These are phyloP conservation scores for Thysanoteuthis rhombus DNA, from an alignment of 2,888 invertebrate species.

Conservation along the genomic window DNA sequence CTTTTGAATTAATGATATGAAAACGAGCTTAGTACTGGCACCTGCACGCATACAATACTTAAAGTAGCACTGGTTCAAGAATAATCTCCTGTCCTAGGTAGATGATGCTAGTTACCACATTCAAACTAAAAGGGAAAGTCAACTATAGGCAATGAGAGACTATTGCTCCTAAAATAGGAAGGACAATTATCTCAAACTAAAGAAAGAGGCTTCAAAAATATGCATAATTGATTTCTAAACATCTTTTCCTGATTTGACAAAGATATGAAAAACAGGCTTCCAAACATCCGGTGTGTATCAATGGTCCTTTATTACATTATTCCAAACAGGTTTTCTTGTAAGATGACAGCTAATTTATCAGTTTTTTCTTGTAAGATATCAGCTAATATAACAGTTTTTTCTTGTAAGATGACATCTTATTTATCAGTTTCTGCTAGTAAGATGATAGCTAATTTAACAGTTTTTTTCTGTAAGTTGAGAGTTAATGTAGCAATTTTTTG, in stretches of 20 bases:
- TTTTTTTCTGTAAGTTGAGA: no score
- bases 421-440: no score
- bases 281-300: neutral
- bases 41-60: no score
- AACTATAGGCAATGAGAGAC: neutral
- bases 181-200: neutral
- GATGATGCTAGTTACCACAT: neutral
- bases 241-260: neutral
- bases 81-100: neutral
- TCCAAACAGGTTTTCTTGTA: no score
- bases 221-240: neutral
- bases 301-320: no score
- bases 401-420: no score
- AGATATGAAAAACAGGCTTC: neutral
- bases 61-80: no score
- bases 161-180: neutral
- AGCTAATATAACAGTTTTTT: no score
- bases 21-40: no score
- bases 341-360: no score
- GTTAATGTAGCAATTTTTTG: neutral
- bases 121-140: neutral
- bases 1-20: no score
- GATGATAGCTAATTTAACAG: no score
- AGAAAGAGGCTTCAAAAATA: neutral
- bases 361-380: neutral